phyloP scores from a whole-genome alignment of 1,140 invertebrate genomes.

The Trinorchestia longiramus region DNA sequence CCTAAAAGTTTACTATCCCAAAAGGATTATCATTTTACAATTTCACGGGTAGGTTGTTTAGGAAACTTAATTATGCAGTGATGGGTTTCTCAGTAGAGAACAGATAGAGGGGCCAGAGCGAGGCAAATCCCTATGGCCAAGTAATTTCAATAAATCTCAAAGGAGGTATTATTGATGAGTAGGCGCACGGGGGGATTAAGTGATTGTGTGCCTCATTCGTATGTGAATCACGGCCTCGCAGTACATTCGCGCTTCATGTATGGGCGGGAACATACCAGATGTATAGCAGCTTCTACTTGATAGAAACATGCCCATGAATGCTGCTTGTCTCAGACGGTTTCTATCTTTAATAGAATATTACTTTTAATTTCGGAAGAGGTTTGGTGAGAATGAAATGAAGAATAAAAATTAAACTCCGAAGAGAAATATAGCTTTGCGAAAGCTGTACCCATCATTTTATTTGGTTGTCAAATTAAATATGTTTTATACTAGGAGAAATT shows the following conservation, averaged over 20 bases:
- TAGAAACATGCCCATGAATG: background rate
- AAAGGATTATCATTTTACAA: slow-evolving; percentile 6
- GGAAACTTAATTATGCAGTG: slow-evolving; percentile 3
- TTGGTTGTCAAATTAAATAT: background rate
- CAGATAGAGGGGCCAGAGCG: background rate
- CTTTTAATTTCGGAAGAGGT: background rate
- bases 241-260: background rate
- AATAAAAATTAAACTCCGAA: background rate
- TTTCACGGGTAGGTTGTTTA: background rate
- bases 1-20: background rate
- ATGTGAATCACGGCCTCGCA: background rate
- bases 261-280: background rate
- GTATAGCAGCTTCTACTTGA: background rate
- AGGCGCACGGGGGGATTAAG: background rate
- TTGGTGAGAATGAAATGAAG: background rate
- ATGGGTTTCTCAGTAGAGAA: background rate
- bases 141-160: slow-evolving; percentile 36
- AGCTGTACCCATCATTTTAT: background rate
- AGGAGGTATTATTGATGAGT: slow-evolving; percentile 37
- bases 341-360: background rate
- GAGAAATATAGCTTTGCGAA: background rate
- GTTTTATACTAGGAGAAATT: background rate
- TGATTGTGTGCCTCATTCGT: slow-evolving; percentile 17
- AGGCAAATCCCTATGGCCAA: slow-evolving; percentile 8
- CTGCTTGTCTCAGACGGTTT: background rate